These are phyloP conservation scores for Onchidella celtica DNA, from an alignment of 2,888 invertebrate species.

Conservation along the genomic window DNA sequence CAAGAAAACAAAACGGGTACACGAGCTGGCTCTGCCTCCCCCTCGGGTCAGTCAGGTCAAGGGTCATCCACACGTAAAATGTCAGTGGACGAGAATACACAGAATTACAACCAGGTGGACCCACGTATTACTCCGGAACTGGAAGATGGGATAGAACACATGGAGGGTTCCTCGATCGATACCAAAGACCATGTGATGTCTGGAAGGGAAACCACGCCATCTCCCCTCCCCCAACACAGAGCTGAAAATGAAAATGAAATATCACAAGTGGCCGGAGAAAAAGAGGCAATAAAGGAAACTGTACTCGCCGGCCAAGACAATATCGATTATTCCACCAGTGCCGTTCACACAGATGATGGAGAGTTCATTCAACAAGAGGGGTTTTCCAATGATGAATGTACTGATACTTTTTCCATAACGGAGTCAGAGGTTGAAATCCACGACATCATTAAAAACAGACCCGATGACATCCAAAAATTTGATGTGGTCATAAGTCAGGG, in stretches of 20 bases:
- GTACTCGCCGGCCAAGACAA: not conserved
- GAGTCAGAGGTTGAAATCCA: too few species aligned
- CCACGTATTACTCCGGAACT: not conserved
- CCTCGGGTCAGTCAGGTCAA: not conserved
- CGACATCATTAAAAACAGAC: not conserved
- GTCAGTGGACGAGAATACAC: not conserved
- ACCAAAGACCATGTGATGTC: constrained; percentile 25
- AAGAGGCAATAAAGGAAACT: not conserved
- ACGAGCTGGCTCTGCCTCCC: not conserved
- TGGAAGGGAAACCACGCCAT: not conserved
- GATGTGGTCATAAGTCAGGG: not conserved
- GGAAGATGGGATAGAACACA: not conserved
- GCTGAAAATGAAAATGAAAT: not conserved
- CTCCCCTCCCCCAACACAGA: not conserved
- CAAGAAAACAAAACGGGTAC: not conserved
- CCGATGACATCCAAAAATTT: not conserved
- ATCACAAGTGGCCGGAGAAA: not conserved
- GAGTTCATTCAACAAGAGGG: too few species aligned
- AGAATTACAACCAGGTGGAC: not conserved
- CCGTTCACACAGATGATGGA: not conserved
- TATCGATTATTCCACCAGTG: constrained; percentile 19
- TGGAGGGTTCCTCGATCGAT: constrained; percentile 1
- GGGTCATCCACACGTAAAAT: not conserved
- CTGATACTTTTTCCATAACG: too few species aligned
- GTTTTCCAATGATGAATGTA: too few species aligned